Base-by-base conservation (phyloP, 2,797 vertebrate species). In the Gobio occitaniae region DNA sequence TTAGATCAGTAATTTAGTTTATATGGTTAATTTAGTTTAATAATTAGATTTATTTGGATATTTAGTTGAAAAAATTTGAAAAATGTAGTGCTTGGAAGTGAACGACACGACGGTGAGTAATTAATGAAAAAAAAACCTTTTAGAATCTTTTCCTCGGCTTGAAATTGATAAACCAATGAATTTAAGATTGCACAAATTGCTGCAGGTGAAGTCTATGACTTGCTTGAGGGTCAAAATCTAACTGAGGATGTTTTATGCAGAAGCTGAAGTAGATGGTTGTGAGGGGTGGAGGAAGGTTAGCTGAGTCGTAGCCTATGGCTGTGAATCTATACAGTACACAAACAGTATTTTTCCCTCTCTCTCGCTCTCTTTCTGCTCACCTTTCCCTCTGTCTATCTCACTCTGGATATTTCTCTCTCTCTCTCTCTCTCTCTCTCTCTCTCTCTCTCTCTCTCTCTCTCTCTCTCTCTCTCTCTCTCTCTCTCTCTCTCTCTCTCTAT, bases 301-400 rank as follows among this genome's bases (percentile, higher is more conserved):
- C 77, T 16, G 38, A 85, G 83, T 80, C 19, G 44, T 68, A 54
- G 82, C 79, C 84, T 65, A 84, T 87, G 83, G 87, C 83, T 71
- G 56, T 61, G 72, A 82, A 86, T 86, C 79, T 82, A 82, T 82
- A 78, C 78, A 75, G 47, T 75, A 85, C 84, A 86, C 84, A 89
- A 78, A 79, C 83, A 69, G 41, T 38, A 50, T 79, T 32, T 78
- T 47, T 52, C 15, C 19, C 59, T 50, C 71, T 74, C 16, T 21
- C 71, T 50, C n/a, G 47, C 72, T 84, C 82, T 77, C 36, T 65
- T 38, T 77, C 82, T 77, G 29, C 66, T 61, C 50, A 44, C 44
- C 82, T 44, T 36, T 47, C 48, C 47, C 48, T 77, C 81, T 71
- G 65, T 80, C 78, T 52, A 1, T 54, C 71, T 83, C 41, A 48